Evolutionary conservation across 2,888 invertebrate species (phyloP), one percentile per base, ranked within the genome.

Genomic region (Gastracanthus pulcherrimus): DNA sequence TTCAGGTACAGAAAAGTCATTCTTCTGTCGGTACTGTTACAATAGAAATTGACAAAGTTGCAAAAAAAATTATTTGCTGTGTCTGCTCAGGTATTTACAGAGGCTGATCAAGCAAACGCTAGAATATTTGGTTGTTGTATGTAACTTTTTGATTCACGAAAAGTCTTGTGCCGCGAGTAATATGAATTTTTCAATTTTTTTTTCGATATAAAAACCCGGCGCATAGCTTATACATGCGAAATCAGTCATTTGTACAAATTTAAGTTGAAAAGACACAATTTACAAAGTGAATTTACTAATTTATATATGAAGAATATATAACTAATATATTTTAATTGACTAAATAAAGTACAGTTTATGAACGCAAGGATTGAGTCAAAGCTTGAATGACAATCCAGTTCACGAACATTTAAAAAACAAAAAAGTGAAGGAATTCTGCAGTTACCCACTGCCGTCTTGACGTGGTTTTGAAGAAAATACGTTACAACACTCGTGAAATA

Each of bases 171-270:
- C 31, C 38, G 16, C 67, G 38, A 70, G 38, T 26, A 62, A 70
- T 48, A 2, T 67, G 7, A 45, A 58, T 55, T 60, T 72, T 23
- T n/a, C n/a, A n/a, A n/a, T n/a, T 58, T 79, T 69, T 31, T n/a
- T 7, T 45, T 41, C 62, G 38, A 62, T 51, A 55, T 29, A 67
- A 55, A 36, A 58, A 31, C 34, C 34, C 26, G 71, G 55, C 38
- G 62, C 85, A n/a, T n/a, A 85, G 80, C 82, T 86, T 84, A 86
- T 87, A 87, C 79, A 82, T 86, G 85, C 86, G 71, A 84, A 86
- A 66, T 86, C 84, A 88, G 87, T 87, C 86, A 89, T 87, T 86
- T 89, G 89, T 89, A 90, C 88, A 89, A 89, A 89, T 87, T 85
- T 86, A 86, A 87, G 85, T 86, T 86, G 85, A 81, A 11, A 84